Evolutionary conservation across 2,797 vertebrate species (phyloP).

Genomic region (Scolopax rusticola): DNA sequence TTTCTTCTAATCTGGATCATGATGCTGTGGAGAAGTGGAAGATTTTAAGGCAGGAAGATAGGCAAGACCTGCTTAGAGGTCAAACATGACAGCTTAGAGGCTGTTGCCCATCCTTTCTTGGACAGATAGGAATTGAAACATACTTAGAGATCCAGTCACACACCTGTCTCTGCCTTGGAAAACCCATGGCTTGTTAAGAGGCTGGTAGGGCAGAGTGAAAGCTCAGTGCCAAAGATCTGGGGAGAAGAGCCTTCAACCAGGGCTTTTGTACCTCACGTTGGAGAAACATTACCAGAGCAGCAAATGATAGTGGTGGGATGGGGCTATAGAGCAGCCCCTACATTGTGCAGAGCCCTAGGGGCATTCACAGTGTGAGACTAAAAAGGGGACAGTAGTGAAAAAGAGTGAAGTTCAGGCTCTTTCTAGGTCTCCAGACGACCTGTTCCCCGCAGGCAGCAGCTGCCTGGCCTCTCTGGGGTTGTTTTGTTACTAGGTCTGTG

Average conservation of each 20-base stretch:
- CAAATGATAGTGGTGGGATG: rapidly evolving
- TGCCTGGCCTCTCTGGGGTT: rapidly evolving
- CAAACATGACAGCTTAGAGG: not conserved
- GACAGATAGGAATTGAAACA: not conserved
- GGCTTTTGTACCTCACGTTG: not conserved
- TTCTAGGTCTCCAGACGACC: rapidly evolving
- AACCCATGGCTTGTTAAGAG: not conserved
- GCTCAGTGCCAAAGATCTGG: not conserved
- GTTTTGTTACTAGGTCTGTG: not conserved
- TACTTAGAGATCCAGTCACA: not conserved
- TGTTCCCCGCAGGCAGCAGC: rapidly evolving
- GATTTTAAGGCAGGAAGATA: not conserved
- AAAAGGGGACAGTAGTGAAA: not conserved
- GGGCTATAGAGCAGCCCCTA: not conserved
- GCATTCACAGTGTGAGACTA: not conserved
- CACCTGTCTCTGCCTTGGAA: not conserved
- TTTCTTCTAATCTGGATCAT: not conserved
- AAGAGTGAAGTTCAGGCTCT: not conserved
- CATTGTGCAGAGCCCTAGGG: not conserved
- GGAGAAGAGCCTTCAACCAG: not conserved
- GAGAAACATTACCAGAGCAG: not conserved
- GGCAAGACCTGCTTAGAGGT: not conserved
- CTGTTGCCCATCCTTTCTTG: not conserved
- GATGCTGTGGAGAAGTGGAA: not conserved
- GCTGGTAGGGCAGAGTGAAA: not conserved